phyloP scores from a whole-genome alignment of 2,797 vertebrate genomes.

The Pseudochirops corinnae region DNA sequence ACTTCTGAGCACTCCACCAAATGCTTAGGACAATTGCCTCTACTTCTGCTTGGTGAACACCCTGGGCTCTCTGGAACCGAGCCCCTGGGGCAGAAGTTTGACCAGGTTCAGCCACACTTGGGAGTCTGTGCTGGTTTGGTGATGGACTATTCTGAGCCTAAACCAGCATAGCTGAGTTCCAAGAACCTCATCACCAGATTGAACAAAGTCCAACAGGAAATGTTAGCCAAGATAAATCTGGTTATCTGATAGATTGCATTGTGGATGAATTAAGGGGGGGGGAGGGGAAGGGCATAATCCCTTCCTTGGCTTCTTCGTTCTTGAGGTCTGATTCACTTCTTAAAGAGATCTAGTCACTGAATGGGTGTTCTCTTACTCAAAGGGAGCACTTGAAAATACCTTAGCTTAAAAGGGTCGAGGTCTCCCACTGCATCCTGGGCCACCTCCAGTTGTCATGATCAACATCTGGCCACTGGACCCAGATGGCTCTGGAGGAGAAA shows the following conservation, averaged over 20 bases:
- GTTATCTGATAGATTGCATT: neutral
- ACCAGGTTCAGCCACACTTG: neutral
- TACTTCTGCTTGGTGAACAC: neutral
- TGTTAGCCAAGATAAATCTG: neutral
- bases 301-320: neutral
- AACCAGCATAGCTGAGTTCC: neutral
- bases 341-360: too few species aligned
- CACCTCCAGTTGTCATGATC: too few species aligned
- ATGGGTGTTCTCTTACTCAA: too few species aligned
- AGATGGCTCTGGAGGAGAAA: too few species aligned
- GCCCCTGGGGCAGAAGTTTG: neutral
- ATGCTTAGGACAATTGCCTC: neutral
- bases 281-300: neutral
- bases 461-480: too few species aligned
- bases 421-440: too few species aligned
- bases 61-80: neutral
- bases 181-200: neutral
- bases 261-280: neutral
- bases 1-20: neutral
- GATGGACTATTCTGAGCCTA: neutral
- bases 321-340: neutral
- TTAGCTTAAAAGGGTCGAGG: too few species aligned
- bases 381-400: too few species aligned
- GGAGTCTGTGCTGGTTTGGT: neutral
- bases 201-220: neutral